Evolutionary conservation across 2,797 vertebrate genomes (phyloP).

Genomic region (Artibeus jamaicensis): DNA sequence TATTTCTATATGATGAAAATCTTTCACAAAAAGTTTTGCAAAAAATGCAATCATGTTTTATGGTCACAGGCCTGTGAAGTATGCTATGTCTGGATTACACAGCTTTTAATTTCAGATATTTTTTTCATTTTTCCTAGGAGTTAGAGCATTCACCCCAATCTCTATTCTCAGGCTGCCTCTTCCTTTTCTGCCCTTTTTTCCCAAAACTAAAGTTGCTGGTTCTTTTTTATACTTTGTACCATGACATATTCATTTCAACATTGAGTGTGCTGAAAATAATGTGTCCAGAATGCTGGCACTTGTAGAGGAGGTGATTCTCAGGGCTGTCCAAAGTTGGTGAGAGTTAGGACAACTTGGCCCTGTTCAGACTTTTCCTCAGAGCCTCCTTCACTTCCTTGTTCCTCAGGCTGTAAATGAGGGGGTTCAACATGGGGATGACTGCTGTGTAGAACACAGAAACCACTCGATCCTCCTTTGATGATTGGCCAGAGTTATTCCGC

Average conservation of each 20-base stretch:
- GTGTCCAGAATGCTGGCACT: not conserved
- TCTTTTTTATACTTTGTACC: not conserved
- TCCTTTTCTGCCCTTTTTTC: not conserved
- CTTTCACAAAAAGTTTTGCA: not conserved
- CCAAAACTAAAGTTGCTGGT: not conserved
- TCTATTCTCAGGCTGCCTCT: not conserved
- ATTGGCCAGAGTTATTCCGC: not conserved
- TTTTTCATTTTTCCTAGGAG: not conserved
- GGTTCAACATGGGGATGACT: slow-evolving; percentile 70
- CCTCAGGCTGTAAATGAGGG: slow-evolving; percentile 69
- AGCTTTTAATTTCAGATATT: not conserved
- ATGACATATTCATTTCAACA: not conserved
- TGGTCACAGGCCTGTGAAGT: not conserved
- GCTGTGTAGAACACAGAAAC: slow-evolving; percentile 69
- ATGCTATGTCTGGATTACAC: not conserved
- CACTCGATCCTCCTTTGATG: slow-evolving; percentile 34
- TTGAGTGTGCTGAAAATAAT: not conserved
- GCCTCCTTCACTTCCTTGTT: slow-evolving; percentile 72
- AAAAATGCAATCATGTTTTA: not conserved
- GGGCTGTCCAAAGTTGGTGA: no score
- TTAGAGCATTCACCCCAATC: not conserved
- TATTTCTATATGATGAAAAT: not conserved
- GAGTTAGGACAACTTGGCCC: not conserved
- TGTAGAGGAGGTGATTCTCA: not conserved
- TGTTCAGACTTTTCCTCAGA: slow-evolving; percentile 21